These are phyloP conservation scores for Diaphora mendica DNA, from an alignment of 2,888 invertebrate genomes.

Conservation along the genomic window DNA sequence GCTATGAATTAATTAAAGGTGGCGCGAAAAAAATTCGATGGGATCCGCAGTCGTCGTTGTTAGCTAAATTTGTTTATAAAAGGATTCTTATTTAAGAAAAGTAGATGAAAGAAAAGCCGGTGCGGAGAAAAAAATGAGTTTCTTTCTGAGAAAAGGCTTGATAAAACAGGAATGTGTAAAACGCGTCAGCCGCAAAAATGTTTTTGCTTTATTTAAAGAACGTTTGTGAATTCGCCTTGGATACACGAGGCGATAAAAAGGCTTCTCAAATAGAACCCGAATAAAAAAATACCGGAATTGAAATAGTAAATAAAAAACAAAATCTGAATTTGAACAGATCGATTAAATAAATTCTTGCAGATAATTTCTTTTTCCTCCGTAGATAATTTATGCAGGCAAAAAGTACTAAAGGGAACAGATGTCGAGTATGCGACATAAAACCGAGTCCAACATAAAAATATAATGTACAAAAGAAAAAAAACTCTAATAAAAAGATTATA, in stretches of 20 bases:
- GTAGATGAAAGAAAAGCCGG: constrained; percentile 3
- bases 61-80: constrained; percentile 8
- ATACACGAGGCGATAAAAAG: neutral
- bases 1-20: constrained; percentile 11
- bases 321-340: neutral
- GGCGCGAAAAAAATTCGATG: neutral
- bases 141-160: constrained; percentile 6
- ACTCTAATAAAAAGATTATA: constrained; percentile 10
- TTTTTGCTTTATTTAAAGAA: constrained; percentile 14
- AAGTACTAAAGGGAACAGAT: neutral
- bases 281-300: neutral
- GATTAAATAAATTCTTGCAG: neutral
- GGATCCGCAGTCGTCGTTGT: neutral
- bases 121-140: constrained; percentile 9
- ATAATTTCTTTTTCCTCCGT: neutral
- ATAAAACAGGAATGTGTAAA: constrained; percentile 18
- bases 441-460: constrained; percentile 10
- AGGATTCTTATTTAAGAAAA: constrained; percentile 1
- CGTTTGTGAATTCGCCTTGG: constrained; percentile 13
- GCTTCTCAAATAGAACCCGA: neutral
- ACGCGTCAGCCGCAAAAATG: constrained; percentile 9
- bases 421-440: constrained; percentile 6
- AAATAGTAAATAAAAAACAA: constrained; percentile 4
- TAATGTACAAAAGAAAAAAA: constrained; percentile 14
- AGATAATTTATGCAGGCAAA: neutral